Evolutionary conservation across 2,888 invertebrate genomes (phyloP).

Genomic region (Harpalus rubripes): DNA sequence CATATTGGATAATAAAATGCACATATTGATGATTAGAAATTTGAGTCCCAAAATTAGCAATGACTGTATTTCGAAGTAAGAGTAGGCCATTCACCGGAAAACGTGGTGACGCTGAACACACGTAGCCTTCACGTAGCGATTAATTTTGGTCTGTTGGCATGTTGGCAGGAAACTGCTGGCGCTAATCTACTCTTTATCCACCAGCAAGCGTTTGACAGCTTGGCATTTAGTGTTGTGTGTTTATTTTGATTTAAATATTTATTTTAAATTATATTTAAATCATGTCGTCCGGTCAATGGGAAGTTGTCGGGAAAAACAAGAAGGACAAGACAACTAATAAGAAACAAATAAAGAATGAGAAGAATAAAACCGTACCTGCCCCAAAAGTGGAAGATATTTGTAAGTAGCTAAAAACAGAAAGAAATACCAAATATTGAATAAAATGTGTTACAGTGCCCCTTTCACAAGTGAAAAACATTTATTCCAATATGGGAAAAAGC

Average conservation of each 20-base stretch:
- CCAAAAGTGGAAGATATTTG: slow-evolving; percentile 86
- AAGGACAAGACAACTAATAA: slow-evolving; percentile 79
- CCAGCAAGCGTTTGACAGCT: slow-evolving; percentile 55
- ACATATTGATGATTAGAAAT: slow-evolving; percentile 35
- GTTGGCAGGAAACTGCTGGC: slow-evolving; percentile 65
- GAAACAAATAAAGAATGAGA: slow-evolving; percentile 79
- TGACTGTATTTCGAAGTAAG: background rate
- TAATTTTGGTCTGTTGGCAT: background rate
- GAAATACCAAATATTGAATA: slow-evolving; percentile 60
- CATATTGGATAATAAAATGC: background rate
- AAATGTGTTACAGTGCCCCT: slow-evolving; percentile 81
- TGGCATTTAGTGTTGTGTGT: slow-evolving; percentile 44
- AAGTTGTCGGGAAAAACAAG: slow-evolving; percentile 85
- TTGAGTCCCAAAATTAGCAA: slow-evolving; percentile 3
- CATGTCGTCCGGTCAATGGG: slow-evolving; percentile 83
- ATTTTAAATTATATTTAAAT: slow-evolving; percentile 56
- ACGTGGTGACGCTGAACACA: slow-evolving; percentile 7
- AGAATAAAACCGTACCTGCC: slow-evolving; percentile 78
- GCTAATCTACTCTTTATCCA: slow-evolving; percentile 37
- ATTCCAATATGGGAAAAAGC: slow-evolving; percentile 82
- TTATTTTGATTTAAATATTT: slow-evolving; percentile 65
- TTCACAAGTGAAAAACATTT: slow-evolving; percentile 84
- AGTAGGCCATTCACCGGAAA: slow-evolving; percentile 43
- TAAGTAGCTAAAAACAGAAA: slow-evolving; percentile 77
- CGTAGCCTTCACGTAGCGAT: slow-evolving; percentile 5